These are phyloP conservation scores for Gila robusta DNA, from an alignment of 2,797 vertebrate genomes.

Conservation along the genomic window DNA sequence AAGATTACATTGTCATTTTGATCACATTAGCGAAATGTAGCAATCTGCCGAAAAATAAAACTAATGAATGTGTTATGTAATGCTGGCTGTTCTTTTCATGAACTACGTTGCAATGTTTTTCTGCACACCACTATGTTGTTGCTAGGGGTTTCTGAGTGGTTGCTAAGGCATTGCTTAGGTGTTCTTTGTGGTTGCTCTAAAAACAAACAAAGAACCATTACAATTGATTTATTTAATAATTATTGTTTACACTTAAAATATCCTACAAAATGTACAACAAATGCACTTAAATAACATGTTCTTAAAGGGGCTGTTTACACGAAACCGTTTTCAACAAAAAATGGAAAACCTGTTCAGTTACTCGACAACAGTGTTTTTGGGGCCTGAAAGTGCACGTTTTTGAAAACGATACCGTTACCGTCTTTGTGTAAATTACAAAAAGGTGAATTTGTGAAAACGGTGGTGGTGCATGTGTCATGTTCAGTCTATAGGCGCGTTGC, in stretches of 20 bases:
- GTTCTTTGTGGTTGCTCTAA: background rate
- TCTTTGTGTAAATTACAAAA: background rate
- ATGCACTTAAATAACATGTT: background rate
- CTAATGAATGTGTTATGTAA: background rate
- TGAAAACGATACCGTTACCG: fast-evolving
- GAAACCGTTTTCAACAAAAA: background rate
- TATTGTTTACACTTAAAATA: background rate
- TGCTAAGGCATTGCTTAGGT: background rate
- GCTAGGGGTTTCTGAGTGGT: background rate
- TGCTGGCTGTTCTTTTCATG: background rate
- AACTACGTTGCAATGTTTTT: background rate
- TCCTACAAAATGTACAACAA: background rate
- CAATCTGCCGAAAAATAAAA: background rate
- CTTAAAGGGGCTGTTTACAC: background rate
- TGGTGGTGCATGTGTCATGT: too few relatives aligned
- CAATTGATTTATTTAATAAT: background rate
- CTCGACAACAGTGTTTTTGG: too few relatives aligned
- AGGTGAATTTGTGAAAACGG: background rate
- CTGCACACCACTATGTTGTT: background rate
- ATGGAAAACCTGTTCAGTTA: background rate
- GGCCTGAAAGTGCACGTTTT: background rate
- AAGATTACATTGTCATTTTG: conserved; percentile 3
- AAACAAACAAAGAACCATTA: background rate
- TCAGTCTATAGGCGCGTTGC: too few relatives aligned
- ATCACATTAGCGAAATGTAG: background rate